phyloP scores from a whole-genome alignment of 1,140 invertebrate genomes.

The honey bee (Apis mellifera) region Amel_HAv3.1 CM009936.2:12475501-12476000 shows the following conservation, averaged over 20 bases:
- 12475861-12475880: conserved; percentile 34
- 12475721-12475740: conserved; percentile 7
- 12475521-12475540: no score
- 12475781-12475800: neutral
- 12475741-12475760: conserved; percentile 6
- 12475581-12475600: no score
- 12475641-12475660: neutral
- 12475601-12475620: no score
- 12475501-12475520: no score
- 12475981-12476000: conserved; percentile 22
- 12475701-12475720: conserved; percentile 41
- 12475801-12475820: neutral
- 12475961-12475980: neutral
- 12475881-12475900: conserved; percentile 40
- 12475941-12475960: no score
- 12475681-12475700: neutral
- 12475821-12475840: conserved; percentile 31
- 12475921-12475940: neutral
- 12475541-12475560: no score
- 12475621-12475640: conserved; percentile 22
- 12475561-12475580: no score
- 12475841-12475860: conserved; percentile 48
- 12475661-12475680: conserved; percentile 18
- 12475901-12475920: conserved; percentile 32
- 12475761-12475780: no score